A percentile compares a stretch with the other conserved stretches of the same genome.
These are phyloP conservation scores for Melierax canorus DNA, from an alignment of 2,113 vertebrate species.

Conservation along the genomic window DNA sequence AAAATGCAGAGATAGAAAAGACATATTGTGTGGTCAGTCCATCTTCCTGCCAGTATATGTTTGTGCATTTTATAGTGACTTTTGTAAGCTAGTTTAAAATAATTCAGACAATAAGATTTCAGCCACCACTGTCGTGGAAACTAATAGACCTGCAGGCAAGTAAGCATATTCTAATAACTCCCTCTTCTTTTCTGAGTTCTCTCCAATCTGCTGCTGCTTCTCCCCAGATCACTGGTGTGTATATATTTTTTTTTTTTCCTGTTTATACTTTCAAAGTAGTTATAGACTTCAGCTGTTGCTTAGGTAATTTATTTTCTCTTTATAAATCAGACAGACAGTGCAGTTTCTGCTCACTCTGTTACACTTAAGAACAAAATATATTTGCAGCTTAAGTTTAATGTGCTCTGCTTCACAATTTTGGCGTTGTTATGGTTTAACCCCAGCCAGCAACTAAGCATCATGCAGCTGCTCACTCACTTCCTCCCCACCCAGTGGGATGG, in stretches of 20 bases:
- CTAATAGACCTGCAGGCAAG: not conserved
- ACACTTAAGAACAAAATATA: not conserved
- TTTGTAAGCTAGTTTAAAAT: not conserved
- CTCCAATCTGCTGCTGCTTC: not conserved
- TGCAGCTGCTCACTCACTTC: too few species aligned
- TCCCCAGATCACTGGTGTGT: not conserved
- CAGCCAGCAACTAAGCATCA: too few species aligned
- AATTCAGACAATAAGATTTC: not conserved
- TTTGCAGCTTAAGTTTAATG: not conserved
- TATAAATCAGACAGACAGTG: not conserved
- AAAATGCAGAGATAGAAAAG: not conserved
- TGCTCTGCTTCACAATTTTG: not conserved
- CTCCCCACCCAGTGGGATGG: too few species aligned
- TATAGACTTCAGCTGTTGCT: not conserved
- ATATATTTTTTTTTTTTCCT: too few species aligned
- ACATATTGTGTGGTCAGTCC: not conserved
- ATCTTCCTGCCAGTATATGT: not conserved
- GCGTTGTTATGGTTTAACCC: too few species aligned
- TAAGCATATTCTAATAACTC: not conserved
- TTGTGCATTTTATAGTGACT: not conserved
- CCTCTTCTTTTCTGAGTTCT: not conserved
- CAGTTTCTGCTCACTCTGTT: not conserved
- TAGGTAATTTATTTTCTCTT: not conserved
- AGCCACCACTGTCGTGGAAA: not conserved
- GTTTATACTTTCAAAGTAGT: not conserved